Percentiles rank a stretch among this genome's conserved stretches.
Evolutionary conservation across 2,888 invertebrate species (phyloP).

Genomic region (Xestoiulus laeticollis): DNA sequence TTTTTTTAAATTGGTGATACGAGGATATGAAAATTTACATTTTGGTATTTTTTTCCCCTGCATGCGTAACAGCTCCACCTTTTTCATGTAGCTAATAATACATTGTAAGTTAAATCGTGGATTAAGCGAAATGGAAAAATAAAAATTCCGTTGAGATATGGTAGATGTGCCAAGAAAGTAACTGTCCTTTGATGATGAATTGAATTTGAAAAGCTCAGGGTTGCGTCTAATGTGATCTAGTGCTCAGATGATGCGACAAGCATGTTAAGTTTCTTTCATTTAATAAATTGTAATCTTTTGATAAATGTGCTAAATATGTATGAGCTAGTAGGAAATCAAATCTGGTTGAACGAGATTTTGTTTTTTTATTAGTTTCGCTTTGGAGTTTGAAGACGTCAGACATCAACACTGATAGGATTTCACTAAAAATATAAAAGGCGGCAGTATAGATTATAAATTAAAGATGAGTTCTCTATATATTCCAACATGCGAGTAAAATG

Average conservation of each 20-base stretch:
- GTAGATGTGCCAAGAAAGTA: conserved; percentile 9
- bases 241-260: conserved; percentile 5
- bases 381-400: neutral
- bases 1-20: neutral
- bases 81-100: neutral
- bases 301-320: conserved; percentile 25
- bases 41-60: neutral
- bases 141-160: neutral
- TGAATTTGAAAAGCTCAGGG: conserved; percentile 13
- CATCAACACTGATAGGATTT: too few relatives aligned
- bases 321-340: conserved; percentile 1
- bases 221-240: conserved; percentile 25
- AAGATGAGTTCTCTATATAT: neutral
- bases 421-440: neutral
- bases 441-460: neutral
- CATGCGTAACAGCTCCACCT: conserved; percentile 28
- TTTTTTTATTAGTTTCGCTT: neutral
- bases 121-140: neutral
- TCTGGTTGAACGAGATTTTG: neutral
- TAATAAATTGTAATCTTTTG: conserved; percentile 28
- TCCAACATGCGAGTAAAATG: too few relatives aligned
- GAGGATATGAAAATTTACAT: neutral
- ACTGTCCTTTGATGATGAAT: neutral
- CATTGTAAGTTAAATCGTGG: neutral
- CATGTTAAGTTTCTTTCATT: conserved; percentile 25